Evolutionary conservation across 2,888 invertebrate genomes (phyloP), one percentile per base, ranked within the genome.

Genomic region (Silvanus unidentatus): DNA sequence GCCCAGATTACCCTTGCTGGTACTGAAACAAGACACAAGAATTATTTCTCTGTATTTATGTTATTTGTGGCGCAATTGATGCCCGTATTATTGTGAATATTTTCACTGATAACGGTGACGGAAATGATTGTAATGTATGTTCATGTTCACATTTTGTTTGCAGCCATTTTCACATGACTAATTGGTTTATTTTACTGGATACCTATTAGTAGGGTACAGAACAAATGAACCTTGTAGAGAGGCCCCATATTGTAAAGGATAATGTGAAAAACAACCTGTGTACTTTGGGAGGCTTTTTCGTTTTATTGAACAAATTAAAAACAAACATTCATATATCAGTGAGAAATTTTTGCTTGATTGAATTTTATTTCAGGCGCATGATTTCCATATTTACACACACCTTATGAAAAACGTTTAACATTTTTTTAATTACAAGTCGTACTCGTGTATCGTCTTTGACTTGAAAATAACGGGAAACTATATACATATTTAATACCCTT

Each of bases 1-100:
- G 86, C 87, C 88, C 89, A 89, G 39, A 86, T 75, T 45, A 81
- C 72, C 53, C 77, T 78, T 44, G 79, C 78, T 54, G 81, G 81
- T 68, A 80, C 84, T 84, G 74, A 40, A 77, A 77, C 49, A 57
- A 37, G 43, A 40, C 35, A 8, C 13, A 12, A 32, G 3, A 32
- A 12, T 32, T 12, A 5, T 8, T 32, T 32, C 32, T 8, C 3
- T 22, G 3, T 22, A 22, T 22, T 32, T n/a, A 4, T 8, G 3
- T 4, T 32, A 32, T 32, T 32, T 5, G 10, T 40, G 40, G 42
- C 16, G 22, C 8, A 5, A 22, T 22, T 22, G 22, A 22, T 22
- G 22, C 22, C n/a, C n/a, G n/a, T n/a, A n/a, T 46, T 46, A 46
- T 35, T 39, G 46, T 39, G 43, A 40, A 46, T 43, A 43, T 30